A percentile compares a stretch with the other conserved stretches of the same genome.
These are phyloP conservation scores for Nyctibius bracteatus DNA, from an alignment of 2,113 vertebrate species.

Conservation along the genomic window DNA sequence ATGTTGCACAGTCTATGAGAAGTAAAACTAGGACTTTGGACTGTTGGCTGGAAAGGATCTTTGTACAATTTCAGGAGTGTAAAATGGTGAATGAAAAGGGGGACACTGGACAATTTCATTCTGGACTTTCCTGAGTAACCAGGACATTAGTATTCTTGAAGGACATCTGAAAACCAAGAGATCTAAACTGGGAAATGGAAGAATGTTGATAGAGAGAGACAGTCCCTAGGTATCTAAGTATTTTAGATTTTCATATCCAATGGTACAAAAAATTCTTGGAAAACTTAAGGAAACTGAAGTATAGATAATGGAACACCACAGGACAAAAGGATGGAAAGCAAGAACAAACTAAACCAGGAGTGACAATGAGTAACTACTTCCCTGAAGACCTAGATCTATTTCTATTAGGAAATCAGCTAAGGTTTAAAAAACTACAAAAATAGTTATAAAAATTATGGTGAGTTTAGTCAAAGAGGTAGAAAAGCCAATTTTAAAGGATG, in stretches of 20 bases:
- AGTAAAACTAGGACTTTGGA: background rate
- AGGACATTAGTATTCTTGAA: background rate
- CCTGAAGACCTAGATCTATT: background rate
- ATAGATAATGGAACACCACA: background rate
- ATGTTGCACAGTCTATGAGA: background rate
- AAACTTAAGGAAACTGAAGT: background rate
- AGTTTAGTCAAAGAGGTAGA: background rate
- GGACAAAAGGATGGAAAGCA: background rate
- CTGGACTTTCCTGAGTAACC: background rate
- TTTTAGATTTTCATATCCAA: background rate
- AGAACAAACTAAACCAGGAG: background rate
- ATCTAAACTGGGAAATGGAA: background rate
- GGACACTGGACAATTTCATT: background rate
- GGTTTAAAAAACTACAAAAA: background rate
- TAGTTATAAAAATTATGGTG: accelerated
- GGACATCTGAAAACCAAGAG: background rate
- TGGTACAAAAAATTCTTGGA: background rate
- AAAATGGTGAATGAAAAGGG: background rate
- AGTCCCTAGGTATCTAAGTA: background rate
- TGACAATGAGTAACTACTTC: background rate
- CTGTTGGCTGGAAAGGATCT: background rate
- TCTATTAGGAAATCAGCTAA: background rate
- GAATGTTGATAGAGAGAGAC: background rate
- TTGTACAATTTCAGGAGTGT: background rate
- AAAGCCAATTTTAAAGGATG: background rate